Evolutionary conservation across 2,113 vertebrate species (phyloP).

Genomic region (Oxyura jamaicensis): DNA sequence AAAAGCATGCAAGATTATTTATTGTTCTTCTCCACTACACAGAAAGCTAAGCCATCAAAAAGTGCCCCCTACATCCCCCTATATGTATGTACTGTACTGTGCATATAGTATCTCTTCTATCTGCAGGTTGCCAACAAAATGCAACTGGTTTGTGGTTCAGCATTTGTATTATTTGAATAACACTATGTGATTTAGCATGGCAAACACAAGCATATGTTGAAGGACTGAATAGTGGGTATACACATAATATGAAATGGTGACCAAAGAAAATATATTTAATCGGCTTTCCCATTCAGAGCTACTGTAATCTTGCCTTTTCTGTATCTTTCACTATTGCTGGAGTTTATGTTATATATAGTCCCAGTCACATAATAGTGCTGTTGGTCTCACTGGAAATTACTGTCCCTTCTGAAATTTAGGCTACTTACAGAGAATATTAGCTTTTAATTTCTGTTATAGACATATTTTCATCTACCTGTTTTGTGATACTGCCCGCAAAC

Average conservation of each 20-base stretch:
- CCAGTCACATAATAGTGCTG: not conserved
- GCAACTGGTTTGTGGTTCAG: not conserved
- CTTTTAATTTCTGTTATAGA: not conserved
- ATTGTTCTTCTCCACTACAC: not conserved
- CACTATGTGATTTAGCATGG: not conserved
- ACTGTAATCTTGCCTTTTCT: not conserved
- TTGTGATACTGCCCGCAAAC: not conserved
- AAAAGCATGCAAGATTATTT: not conserved
- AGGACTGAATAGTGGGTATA: not conserved
- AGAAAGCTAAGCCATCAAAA: not conserved
- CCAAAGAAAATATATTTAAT: not conserved
- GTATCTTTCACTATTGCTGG: not conserved
- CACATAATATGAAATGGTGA: not conserved
- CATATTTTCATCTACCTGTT: accelerated
- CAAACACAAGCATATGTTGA: not conserved
- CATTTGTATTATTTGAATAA: not conserved
- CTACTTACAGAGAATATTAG: not conserved
- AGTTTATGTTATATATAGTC: not conserved
- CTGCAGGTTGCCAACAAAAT: not conserved
- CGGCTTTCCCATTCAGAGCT: not conserved
- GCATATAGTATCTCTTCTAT: not conserved
- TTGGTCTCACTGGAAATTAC: not conserved
- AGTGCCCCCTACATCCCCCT: not conserved
- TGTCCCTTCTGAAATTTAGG: not conserved
- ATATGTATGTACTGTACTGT: no score